phyloP scores from a whole-genome alignment of 2,797 vertebrate genomes.

The Acridotheres tristis region DNA sequence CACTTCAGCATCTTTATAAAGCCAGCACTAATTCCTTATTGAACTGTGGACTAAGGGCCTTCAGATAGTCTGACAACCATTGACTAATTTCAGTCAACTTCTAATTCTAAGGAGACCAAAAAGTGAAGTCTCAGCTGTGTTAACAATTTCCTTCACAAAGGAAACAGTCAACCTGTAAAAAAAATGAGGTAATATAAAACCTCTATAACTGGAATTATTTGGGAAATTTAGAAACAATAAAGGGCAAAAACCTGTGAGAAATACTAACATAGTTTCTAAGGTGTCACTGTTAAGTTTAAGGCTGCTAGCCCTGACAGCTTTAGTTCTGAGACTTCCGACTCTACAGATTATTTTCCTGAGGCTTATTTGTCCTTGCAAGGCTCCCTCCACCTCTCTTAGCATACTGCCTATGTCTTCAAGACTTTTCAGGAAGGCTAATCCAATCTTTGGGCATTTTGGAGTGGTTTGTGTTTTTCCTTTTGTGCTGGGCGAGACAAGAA shows the following conservation, averaged over 20 bases:
- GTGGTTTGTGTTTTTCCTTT: not conserved
- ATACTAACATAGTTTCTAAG: not conserved
- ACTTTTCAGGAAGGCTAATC: not conserved
- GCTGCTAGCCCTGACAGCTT: not conserved
- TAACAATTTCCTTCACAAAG: not conserved
- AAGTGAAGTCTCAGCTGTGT: not conserved
- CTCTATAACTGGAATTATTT: not conserved
- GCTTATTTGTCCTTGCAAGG: not conserved
- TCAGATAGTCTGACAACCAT: not conserved
- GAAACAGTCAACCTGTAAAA: not conserved
- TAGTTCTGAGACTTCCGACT: not conserved
- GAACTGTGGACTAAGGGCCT: not conserved
- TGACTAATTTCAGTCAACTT: not conserved
- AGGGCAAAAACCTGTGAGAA: not conserved
- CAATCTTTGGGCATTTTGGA: not conserved
- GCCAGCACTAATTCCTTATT: not conserved
- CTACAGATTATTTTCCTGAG: not conserved
- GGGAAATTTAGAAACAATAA: not conserved
- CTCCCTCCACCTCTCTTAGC: not conserved
- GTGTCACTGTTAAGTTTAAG: not conserved
- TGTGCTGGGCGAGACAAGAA: not conserved
- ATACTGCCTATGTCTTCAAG: not conserved
- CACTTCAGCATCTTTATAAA: conserved; percentile 6
- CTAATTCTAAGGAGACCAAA: not conserved
- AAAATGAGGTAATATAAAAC: not conserved